These are phyloP conservation scores for Harpalus rufipes DNA, from an alignment of 2,888 invertebrate genomes.

Conservation along the genomic window DNA sequence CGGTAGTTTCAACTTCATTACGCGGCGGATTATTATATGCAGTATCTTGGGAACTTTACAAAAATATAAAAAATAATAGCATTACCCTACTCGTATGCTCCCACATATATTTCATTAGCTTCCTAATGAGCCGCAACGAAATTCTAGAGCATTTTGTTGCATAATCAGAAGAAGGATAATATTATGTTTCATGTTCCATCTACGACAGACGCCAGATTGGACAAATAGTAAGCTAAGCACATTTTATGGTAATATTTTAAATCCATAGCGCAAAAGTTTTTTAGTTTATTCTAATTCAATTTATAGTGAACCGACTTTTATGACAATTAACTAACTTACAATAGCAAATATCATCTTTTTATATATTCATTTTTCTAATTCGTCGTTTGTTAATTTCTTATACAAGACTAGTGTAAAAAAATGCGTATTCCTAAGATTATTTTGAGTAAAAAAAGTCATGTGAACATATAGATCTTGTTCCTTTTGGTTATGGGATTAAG, in stretches of 20 bases:
- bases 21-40: conserved; percentile 33
- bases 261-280: too few relatives aligned
- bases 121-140: conserved; percentile 5
- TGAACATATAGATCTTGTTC: too few relatives aligned
- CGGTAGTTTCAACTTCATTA: conserved; percentile 53
- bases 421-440: too few relatives aligned
- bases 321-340: too few relatives aligned
- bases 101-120: conserved; percentile 13
- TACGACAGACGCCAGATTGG: background rate
- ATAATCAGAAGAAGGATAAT: background rate
- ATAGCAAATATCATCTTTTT: too few relatives aligned
- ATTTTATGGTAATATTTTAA: background rate
- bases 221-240: background rate
- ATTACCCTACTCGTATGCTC: background rate
- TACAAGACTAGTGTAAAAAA: too few relatives aligned
- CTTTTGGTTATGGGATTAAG: too few relatives aligned
- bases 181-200: background rate
- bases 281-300: too few relatives aligned
- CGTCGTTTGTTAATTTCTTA: too few relatives aligned
- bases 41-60: conserved; percentile 41
- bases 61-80: conserved; percentile 46
- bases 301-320: too few relatives aligned
- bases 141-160: background rate
- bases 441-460: too few relatives aligned
- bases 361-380: too few relatives aligned